A percentile compares a stretch with the other conserved stretches of the same genome.
Conservation (phyloP, 2,113 vertebrate genomes). For the Tursiops truncatus region DNA sequence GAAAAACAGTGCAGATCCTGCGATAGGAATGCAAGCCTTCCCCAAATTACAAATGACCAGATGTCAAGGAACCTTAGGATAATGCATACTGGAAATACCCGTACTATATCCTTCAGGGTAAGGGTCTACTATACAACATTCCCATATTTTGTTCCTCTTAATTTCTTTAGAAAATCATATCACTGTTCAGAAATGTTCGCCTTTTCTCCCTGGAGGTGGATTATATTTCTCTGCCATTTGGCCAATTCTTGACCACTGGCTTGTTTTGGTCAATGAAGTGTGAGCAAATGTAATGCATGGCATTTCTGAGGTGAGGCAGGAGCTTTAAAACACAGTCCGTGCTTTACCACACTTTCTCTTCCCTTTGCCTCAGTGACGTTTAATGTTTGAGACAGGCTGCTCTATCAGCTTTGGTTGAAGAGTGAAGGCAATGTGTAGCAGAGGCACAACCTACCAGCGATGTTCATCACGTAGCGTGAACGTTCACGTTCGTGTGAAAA, state of each 20-base stretch:
- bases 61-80: neutral
- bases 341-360: neutral
- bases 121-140: neutral
- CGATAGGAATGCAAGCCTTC: neutral
- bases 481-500: neutral
- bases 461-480: rapidly evolving
- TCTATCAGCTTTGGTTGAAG: neutral
- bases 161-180: neutral
- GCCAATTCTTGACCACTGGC: neutral
- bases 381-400: neutral
- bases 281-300: neutral
- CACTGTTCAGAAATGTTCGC: neutral
- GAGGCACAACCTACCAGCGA: neutral
- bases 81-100: neutral
- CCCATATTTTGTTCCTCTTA: neutral
- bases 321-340: neutral
- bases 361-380: neutral
- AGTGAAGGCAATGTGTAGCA: neutral
- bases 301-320: neutral
- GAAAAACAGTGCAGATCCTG: neutral
- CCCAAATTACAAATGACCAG: neutral
- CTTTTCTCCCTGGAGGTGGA: neutral
- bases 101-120: neutral
- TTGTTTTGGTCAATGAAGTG: neutral
- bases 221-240: neutral